These are phyloP conservation scores for Talpa occidentalis DNA, from an alignment of 2,113 vertebrate species.

Conservation along the genomic window DNA sequence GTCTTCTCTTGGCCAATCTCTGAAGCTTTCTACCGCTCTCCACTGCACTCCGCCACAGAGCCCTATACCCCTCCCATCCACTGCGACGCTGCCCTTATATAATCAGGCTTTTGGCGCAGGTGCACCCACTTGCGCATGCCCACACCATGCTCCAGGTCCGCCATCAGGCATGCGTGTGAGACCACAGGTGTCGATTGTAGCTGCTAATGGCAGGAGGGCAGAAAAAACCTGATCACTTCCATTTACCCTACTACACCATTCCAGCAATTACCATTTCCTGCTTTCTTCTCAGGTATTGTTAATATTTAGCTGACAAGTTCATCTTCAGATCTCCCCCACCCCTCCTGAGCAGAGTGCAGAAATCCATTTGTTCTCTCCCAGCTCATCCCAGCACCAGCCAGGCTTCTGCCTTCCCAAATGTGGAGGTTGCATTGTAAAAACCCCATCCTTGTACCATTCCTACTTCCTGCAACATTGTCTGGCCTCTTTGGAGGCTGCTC, in stretches of 20 bases:
- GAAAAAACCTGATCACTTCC: too few species aligned
- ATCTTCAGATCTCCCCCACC: slow-evolving; percentile 5
- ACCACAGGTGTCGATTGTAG: too few species aligned
- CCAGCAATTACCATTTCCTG: slow-evolving; percentile 35
- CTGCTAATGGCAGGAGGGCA: too few species aligned
- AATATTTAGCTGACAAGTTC: not conserved
- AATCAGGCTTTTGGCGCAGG: too few species aligned
- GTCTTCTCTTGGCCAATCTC: too few species aligned
- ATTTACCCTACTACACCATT: not conserved
- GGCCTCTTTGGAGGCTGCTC: not conserved
- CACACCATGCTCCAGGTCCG: too few species aligned
- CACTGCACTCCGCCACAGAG: too few species aligned
- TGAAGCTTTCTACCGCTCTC: too few species aligned
- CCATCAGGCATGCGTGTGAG: too few species aligned
- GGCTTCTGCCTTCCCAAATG: not conserved
- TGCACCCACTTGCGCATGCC: too few species aligned
- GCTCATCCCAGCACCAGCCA: not conserved
- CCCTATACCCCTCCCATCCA: too few species aligned
- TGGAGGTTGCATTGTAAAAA: not conserved
- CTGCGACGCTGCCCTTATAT: too few species aligned
- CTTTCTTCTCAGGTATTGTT: slow-evolving; percentile 13
- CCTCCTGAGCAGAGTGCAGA: not conserved
- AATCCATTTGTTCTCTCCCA: not conserved
- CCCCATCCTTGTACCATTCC: not conserved
- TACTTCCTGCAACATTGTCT: not conserved